phyloP scores from a whole-genome alignment of 1,140 invertebrate species.

The Pseudobourletiella spinata region DNA sequence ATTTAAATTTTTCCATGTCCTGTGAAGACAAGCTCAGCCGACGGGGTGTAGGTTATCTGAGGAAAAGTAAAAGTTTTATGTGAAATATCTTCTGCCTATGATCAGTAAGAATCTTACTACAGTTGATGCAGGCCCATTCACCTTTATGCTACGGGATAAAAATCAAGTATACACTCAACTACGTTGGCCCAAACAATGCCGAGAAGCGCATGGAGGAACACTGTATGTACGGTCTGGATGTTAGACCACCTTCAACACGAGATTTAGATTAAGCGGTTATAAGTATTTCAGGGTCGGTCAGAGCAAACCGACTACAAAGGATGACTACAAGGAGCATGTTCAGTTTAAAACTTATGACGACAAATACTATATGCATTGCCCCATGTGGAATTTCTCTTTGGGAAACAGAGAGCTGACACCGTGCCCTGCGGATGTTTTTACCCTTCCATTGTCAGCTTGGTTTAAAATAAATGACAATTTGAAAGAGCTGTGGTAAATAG shows the following conservation, averaged over 20 bases:
- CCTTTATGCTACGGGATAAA: not conserved
- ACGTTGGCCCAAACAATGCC: slow-evolving; percentile 12
- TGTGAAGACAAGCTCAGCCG: slow-evolving; percentile 3
- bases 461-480: slow-evolving; percentile 23
- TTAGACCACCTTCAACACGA: not conserved
- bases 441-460: not conserved
- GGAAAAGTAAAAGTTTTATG: not conserved
- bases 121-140: slow-evolving; percentile 18
- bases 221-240: not conserved
- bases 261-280: not conserved
- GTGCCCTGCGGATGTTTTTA: slow-evolving; percentile 4
- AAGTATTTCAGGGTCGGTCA: not conserved
- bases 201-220: not conserved
- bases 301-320: not conserved
- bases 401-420: not conserved
- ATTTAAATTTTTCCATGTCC: slow-evolving; percentile 9
- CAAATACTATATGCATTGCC: slow-evolving; percentile 11
- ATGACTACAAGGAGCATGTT: not conserved
- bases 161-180: slow-evolving; percentile 6
- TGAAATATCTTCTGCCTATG: slow-evolving; percentile 9
- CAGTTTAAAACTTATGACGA: slow-evolving; percentile 3
- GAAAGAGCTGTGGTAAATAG: not conserved
- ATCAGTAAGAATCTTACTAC: not conserved
- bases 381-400: slow-evolving; percentile 4
- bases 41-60: not conserved